These are phyloP conservation scores for Otis tarda DNA, from an alignment of 2,113 vertebrate genomes.

Conservation along the genomic window DNA sequence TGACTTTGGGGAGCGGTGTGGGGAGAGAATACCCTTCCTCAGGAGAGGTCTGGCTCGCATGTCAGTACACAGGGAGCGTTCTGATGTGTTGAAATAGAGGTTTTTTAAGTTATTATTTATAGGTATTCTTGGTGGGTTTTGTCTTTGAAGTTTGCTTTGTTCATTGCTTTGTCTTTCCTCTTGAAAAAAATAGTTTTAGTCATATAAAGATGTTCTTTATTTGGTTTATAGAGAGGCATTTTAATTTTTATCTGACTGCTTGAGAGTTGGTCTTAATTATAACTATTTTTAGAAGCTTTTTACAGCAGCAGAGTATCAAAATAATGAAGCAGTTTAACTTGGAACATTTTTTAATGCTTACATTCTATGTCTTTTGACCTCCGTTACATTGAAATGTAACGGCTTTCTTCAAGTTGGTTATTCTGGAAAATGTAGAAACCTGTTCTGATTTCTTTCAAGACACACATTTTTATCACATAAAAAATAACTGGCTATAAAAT, in stretches of 20 bases:
- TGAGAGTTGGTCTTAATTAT: neutral
- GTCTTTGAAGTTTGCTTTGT: neutral
- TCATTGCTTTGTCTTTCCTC: neutral
- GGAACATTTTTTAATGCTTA: neutral
- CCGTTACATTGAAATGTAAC: neutral
- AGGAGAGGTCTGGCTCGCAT: fast-evolving
- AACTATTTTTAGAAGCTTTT: neutral
- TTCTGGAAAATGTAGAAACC: neutral
- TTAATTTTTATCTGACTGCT: neutral
- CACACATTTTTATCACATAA: neutral
- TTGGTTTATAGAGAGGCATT: neutral
- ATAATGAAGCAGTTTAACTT: neutral
- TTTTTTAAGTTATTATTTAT: neutral
- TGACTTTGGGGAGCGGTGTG: neutral
- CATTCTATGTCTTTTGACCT: neutral
- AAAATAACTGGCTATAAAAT: neutral
- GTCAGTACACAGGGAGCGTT: neutral
- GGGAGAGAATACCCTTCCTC: neutral
- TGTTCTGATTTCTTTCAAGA: neutral
- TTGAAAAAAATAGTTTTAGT: neutral
- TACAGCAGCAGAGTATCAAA: neutral
- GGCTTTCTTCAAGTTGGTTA: neutral
- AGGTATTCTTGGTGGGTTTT: neutral
- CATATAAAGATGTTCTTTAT: neutral
- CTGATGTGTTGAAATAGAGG: neutral